Percentiles rank a stretch among this genome's conserved stretches.
Evolutionary conservation across 2,888 invertebrate species (phyloP).

Genomic region (Eristalis intricaria): DNA sequence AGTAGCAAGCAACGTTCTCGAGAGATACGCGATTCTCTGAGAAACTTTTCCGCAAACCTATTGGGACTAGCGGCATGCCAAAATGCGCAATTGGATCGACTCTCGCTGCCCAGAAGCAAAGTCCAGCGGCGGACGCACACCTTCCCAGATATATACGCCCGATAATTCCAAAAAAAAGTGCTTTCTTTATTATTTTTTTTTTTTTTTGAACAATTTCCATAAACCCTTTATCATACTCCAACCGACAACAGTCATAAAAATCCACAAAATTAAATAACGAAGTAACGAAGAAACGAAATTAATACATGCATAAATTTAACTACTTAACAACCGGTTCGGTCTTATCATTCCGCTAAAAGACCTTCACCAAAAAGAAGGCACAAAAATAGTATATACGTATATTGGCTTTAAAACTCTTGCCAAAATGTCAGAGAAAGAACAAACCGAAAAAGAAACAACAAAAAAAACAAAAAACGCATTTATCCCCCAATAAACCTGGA

Average conservation of each 20-base stretch:
- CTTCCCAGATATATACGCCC: no score
- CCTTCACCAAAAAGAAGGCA: slow-evolving; percentile 7
- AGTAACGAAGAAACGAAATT: background rate
- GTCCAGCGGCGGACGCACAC: no score
- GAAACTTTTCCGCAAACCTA: no score
- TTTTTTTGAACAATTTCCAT: background rate
- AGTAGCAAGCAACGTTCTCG: no score
- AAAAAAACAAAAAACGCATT: slow-evolving; percentile 44
- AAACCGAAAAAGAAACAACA: background rate
- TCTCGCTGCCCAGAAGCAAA: no score
- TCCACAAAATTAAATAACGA: slow-evolving; percentile 4
- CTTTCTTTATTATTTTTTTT: no score
- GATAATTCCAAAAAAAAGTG: no score
- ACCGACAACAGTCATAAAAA: background rate
- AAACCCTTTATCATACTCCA: slow-evolving; percentile 17
- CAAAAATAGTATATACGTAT: background rate
- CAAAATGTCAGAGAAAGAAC: slow-evolving; percentile 48
- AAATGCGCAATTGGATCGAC: no score
- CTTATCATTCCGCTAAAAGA: slow-evolving; percentile 35
- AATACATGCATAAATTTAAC: slow-evolving; percentile 10
- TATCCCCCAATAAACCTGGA: slow-evolving; percentile 62
- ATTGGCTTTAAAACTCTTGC: slow-evolving; percentile 29
- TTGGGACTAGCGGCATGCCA: no score
- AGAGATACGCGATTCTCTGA: no score
- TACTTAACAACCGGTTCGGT: slow-evolving; percentile 42